Percentiles rank a stretch among this genome's conserved stretches.
phyloP scores from a whole-genome alignment of 2,113 vertebrate species.

The Callionymus lyra region DNA sequence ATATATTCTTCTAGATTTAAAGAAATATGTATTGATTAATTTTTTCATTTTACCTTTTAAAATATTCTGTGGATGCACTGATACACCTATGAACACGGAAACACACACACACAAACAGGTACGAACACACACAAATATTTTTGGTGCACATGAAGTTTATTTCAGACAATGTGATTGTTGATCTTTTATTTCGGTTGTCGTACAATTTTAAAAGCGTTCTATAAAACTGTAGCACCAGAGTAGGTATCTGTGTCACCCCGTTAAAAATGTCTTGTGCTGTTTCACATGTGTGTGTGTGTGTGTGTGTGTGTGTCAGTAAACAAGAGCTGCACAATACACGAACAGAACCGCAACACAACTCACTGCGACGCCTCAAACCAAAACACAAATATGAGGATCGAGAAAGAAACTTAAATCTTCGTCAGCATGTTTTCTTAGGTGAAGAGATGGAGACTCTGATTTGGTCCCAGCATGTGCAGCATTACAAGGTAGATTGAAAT shows the following conservation, averaged over 20 bases:
- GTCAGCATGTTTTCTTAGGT: too few relatives aligned
- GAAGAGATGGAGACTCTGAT: too few relatives aligned
- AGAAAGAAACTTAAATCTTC: too few relatives aligned
- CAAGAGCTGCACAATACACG: slow-evolving; percentile 19
- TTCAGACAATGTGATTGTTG: slow-evolving; percentile 17
- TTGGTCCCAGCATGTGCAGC: too few relatives aligned
- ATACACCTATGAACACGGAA: too few relatives aligned
- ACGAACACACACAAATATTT: slow-evolving; percentile 30
- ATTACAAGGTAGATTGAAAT: too few relatives aligned
- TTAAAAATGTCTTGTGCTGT: slow-evolving; percentile 25
- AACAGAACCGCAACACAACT: too few relatives aligned
- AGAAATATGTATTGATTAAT: slow-evolving; percentile 6
- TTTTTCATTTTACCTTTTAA: background rate
- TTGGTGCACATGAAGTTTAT: slow-evolving; percentile 67
- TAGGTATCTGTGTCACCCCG: slow-evolving; percentile 52
- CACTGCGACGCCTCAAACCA: too few relatives aligned
- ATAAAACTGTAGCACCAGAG: slow-evolving; percentile 71
- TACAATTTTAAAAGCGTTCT: slow-evolving; percentile 57
- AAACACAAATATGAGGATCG: too few relatives aligned
- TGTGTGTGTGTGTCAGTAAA: slow-evolving; percentile 16
- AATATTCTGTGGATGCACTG: too few relatives aligned
- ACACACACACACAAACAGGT: slow-evolving; percentile 28
- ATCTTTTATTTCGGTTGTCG: slow-evolving; percentile 43
- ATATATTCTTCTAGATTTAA: too few relatives aligned
- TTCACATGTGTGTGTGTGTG: too few relatives aligned